Base-by-base conservation (phyloP, 2,888 invertebrate genomes). In the Eumerus sabulonum region DNA sequence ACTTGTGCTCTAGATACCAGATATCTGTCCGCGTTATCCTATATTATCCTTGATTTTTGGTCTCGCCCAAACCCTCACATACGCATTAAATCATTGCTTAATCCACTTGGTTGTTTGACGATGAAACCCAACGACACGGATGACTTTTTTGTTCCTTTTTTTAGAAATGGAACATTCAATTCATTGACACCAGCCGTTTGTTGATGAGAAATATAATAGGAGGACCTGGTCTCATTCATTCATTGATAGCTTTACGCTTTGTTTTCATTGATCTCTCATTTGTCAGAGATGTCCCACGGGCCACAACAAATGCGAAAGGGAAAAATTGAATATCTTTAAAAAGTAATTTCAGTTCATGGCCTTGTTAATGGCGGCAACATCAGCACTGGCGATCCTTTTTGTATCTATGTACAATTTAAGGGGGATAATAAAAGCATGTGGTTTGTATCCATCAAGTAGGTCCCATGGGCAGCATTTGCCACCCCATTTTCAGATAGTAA, bases 391-490 rank as follows among this genome's bases (percentile, higher is more conserved):
- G 73, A 79, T 79, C 79, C 79, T 79, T 79, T 79, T 60, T 51
- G 36, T 64, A 51, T 68, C 42, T 74, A 56, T 68, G 40, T 74
- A 60, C 59, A 59, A 74, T 74, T 79, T 79, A 74, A 74, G 59
- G 79, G 84, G 79, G 84, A 85, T 86, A 86, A 86, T 86, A 86
- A 86, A 86, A 86, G 84, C 86, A 84, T 86, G 86, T 85, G 85
- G 86, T 85, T 84, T 86, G 87, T 87, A 87, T 87, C 86, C 86
- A 85, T 87, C 87, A 86, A 84, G 86, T 84, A 84, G 85, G 87
- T 87, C 87, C 87, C 87, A 83, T 86, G 87, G 87, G 87, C 86
- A 85, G 87, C 87, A 87, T 87, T 87, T 86, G 84, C 87, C 87
- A 87, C 87, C 86, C 87, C 87, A 87, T 87, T 87, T 85, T 82